Evolutionary conservation across 2,797 vertebrate genomes (phyloP).

Genomic region (Eulemur rubriventer): DNA sequence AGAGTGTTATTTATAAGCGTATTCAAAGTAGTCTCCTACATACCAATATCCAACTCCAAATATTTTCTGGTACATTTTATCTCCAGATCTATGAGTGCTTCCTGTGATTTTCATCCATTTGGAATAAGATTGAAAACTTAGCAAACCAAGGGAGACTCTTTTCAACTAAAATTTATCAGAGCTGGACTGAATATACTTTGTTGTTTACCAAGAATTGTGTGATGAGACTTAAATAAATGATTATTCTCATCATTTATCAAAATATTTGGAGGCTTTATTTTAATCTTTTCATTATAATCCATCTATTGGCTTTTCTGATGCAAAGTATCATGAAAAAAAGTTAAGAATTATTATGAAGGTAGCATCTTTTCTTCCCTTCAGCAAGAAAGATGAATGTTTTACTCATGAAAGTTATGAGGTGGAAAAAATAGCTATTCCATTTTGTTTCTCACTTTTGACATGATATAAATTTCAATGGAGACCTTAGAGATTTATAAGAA

Average conservation of each 20-base stretch:
- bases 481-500: constrained; percentile 58
- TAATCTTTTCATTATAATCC: not conserved
- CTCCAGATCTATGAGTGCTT: not conserved
- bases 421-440: constrained; percentile 57
- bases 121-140: constrained; percentile 23
- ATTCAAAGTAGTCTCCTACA: not conserved
- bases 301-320: not conserved
- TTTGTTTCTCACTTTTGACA: constrained; percentile 66
- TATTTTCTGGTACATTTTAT: constrained; percentile 21
- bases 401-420: constrained; percentile 62
- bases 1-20: constrained; percentile 49
- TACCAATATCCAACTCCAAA: constrained; percentile 1
- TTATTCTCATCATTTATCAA: not conserved
- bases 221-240: constrained; percentile 32
- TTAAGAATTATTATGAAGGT: constrained; percentile 40
- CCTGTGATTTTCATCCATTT: constrained; percentile 8
- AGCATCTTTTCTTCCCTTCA: constrained; percentile 33
- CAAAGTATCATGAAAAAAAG: constrained; percentile 18
- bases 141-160: not conserved
- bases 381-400: constrained; percentile 61
- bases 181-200: not conserved
- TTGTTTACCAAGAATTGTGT: not conserved
- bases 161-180: constrained; percentile 17
- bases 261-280: not conserved
- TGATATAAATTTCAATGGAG: constrained; percentile 62